These are phyloP conservation scores for Alethe diademata DNA, from an alignment of 2,113 vertebrate species.

Conservation along the genomic window DNA sequence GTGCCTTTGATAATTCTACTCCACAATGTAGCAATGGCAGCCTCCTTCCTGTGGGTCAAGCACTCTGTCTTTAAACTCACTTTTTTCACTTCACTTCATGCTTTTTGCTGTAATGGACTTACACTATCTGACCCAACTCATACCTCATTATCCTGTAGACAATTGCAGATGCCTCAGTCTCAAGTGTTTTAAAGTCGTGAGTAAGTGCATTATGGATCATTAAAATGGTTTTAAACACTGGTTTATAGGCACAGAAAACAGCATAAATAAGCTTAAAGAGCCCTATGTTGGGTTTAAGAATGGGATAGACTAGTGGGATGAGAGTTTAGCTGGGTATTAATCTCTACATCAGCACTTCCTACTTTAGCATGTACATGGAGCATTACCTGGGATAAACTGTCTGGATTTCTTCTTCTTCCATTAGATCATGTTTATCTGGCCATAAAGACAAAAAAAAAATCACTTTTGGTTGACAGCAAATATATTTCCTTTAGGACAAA, in stretches of 20 bases:
- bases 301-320: not conserved
- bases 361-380: not conserved
- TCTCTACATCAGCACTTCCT: not conserved
- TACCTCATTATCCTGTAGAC: not conserved
- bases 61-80: not conserved
- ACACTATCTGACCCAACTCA: not conserved
- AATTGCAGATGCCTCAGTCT: not conserved
- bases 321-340: not conserved
- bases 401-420: not conserved
- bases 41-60: conserved; percentile 14
- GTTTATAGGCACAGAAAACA: not conserved
- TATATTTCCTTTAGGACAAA: not conserved
- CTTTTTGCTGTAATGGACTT: not conserved
- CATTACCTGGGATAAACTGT: not conserved
- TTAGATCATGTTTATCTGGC: not conserved
- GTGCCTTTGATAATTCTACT: conserved; percentile 16
- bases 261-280: not conserved
- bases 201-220: not conserved
- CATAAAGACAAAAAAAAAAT: not conserved
- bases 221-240: not conserved
- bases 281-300: not conserved
- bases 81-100: not conserved
- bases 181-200: not conserved
- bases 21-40: not conserved
- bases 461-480: not conserved